Percentiles rank a stretch among this genome's conserved stretches.
Evolutionary conservation across 1,140 invertebrate genomes (phyloP).

Genomic region (Scaptodrosophila lebanonensis): DNA sequence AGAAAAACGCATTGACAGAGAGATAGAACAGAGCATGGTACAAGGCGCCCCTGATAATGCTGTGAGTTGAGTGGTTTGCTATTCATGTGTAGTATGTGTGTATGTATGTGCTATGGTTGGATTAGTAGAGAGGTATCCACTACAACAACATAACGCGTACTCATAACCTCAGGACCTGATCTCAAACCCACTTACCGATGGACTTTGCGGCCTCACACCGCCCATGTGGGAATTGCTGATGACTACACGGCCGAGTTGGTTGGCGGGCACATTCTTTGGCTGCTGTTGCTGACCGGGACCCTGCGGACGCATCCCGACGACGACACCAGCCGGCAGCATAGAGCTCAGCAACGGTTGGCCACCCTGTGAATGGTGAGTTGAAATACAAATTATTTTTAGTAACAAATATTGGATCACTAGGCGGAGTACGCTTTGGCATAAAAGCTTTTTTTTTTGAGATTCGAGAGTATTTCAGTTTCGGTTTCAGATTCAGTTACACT

Average conservation of each 20-base stretch:
- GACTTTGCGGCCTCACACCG: conserved; percentile 86
- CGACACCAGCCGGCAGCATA: conserved; percentile 86
- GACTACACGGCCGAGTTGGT: conserved; percentile 85
- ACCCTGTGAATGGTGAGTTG: conserved; percentile 39
- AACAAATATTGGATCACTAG: not conserved
- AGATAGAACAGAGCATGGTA: conserved; percentile 28
- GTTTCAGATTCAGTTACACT: conserved; percentile 24
- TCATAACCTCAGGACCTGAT: not conserved
- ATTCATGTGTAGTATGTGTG: not conserved
- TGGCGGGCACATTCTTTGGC: conserved; percentile 84
- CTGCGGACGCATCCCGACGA: conserved; percentile 88
- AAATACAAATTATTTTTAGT: not conserved
- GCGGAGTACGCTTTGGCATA: conserved; percentile 26
- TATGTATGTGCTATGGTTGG: conserved; percentile 26
- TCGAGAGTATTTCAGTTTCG: conserved; percentile 8
- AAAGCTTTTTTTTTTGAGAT: conserved; percentile 4
- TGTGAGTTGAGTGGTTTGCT: not conserved
- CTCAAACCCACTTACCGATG: conserved; percentile 81
- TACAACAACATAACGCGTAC: conserved; percentile 43
- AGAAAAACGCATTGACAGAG: conserved; percentile 36
- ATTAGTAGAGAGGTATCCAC: conserved; percentile 57
- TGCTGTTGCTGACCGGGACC: conserved; percentile 81
- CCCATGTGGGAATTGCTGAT: conserved; percentile 88
- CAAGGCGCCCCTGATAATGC: not conserved
- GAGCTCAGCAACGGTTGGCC: conserved; percentile 77